These are phyloP conservation scores for Gymnorhina tibicen DNA, from an alignment of 2,113 vertebrate genomes.

Conservation along the genomic window DNA sequence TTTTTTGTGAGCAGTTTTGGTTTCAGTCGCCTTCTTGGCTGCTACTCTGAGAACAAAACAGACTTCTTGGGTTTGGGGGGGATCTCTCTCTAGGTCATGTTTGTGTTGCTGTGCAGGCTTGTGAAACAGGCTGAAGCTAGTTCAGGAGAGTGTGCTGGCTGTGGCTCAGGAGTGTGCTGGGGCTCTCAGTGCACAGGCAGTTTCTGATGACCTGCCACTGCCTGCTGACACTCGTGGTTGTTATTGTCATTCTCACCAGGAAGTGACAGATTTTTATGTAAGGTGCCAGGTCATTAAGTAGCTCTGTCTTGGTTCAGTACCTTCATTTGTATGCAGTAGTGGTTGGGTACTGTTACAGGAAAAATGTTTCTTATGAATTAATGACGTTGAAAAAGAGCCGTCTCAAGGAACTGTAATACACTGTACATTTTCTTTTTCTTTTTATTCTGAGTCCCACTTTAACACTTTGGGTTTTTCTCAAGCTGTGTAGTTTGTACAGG, in stretches of 20 bases:
- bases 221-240: background rate
- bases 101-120: background rate
- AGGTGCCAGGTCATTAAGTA: constrained; percentile 17
- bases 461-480: background rate
- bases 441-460: background rate
- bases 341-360: background rate
- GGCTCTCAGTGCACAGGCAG: background rate
- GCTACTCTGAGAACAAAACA: background rate
- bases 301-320: constrained; percentile 20
- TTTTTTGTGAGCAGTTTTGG: background rate
- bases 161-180: background rate
- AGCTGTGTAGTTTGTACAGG: background rate
- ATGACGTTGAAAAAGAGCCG: background rate
- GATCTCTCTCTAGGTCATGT: background rate
- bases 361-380: background rate
- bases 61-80: background rate
- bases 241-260: constrained; percentile 34
- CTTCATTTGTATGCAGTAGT: background rate
- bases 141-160: background rate
- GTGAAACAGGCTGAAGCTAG: background rate
- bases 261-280: constrained; percentile 14
- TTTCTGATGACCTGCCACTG: background rate
- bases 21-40: background rate
- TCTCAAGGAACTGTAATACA: background rate
- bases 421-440: background rate